Base-by-base conservation (phyloP, 2,888 invertebrate genomes). In the Nomada ruficornis region DNA sequence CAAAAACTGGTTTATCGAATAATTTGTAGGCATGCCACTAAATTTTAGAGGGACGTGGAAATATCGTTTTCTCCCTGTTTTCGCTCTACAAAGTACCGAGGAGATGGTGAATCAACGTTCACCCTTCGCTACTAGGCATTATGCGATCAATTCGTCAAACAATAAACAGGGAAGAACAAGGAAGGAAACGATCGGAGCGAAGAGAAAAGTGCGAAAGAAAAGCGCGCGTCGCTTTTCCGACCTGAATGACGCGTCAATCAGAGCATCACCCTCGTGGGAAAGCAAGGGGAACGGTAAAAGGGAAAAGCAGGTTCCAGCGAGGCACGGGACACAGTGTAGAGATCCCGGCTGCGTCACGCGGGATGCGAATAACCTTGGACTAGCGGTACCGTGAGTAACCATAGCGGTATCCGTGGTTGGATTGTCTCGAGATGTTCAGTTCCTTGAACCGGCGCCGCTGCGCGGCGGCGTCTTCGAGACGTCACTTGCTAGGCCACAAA, bases 341-440 rank as follows among this genome's bases (percentile, higher is more conserved):
- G 57, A 57, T 26, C 68, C 65, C 72, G 62, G 54, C 60, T 70
- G 79, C 75, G 57, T 69, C 79, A 77, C 68, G 70, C 77, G 82
- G 69, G 80, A 82, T 72, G 71, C 78, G 84, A 80, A 80, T 70
- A 86, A 86, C 86, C 86, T 86, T 86, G 86, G 84, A 26, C 71
- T 86, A 85, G 80, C 86, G 85, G 85, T 83, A 83, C 54, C 73
- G 77, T 82, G 73, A 77, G 77, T 77, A 82, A 73, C 77, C 72
- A 65, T 77, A 82, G 77, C 52, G 69, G 72, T 77, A 57, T 62
- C 72, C 72, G 42, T 50, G 71, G 52, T 59, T 42, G 73, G 65
- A 65, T 74, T 50, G 67, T 52, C 70, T 23, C 13, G 55, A 59
- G 62, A 74, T 80, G 59, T 57, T 50, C 63, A 29, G 67, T 70